Conservation (phyloP, 2,888 invertebrate genomes). For the Lithophane ornitopus region DNA sequence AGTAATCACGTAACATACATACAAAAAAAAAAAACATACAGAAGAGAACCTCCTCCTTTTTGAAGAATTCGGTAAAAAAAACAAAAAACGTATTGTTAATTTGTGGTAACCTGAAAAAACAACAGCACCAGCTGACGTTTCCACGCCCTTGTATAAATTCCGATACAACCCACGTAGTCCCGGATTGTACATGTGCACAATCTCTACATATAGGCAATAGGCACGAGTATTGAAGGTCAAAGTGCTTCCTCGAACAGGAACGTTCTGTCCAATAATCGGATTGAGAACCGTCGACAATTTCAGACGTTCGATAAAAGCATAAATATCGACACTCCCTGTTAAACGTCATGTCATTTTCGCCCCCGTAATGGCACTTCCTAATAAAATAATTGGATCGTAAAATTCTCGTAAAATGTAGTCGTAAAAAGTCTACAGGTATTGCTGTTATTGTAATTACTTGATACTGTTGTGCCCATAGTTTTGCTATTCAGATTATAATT, state of each 20-base stretch:
- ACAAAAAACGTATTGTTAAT: too few species aligned
- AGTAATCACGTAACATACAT: too few species aligned
- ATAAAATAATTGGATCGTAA: slow-evolving; percentile 56
- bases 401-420: slow-evolving; percentile 53
- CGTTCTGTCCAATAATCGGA: background rate
- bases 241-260: background rate
- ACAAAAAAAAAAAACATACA: too few species aligned
- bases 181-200: too few species aligned
- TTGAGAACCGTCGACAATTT: slow-evolving; percentile 5
- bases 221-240: background rate
- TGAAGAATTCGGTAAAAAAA: too few species aligned
- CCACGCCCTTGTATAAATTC: background rate
- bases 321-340: slow-evolving; percentile 40
- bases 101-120: background rate
- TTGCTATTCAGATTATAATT: too few species aligned
- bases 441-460: slow-evolving; percentile 37
- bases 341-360: slow-evolving; percentile 13
- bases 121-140: background rate
- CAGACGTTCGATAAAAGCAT: slow-evolving; percentile 26
- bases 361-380: background rate
- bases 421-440: slow-evolving; percentile 36
- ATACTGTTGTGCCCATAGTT: background rate
- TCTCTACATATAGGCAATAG: background rate
- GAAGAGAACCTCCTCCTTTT: too few species aligned
- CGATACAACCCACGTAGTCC: background rate